Evolutionary conservation across 2,797 vertebrate genomes (phyloP).

Genomic region (Perodicticus potto): DNA sequence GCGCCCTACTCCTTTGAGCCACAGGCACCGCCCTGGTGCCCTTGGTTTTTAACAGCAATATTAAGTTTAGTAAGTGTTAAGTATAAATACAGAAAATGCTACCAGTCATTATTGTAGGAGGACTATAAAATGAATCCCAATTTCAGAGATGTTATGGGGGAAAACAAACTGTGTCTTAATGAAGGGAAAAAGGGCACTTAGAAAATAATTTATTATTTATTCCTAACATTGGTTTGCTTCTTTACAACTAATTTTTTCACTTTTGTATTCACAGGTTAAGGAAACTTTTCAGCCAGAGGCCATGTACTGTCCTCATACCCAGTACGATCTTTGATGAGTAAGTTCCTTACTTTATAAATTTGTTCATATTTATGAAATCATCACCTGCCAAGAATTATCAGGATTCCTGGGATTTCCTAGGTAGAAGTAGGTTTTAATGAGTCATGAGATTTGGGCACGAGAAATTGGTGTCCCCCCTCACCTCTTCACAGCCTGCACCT

Average conservation of each 20-base stretch:
- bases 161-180: neutral
- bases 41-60: neutral
- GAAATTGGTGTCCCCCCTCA: constrained; percentile 30
- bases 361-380: neutral
- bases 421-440: neutral
- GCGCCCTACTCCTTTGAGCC: too few species aligned
- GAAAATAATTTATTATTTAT: neutral
- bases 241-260: constrained; percentile 13
- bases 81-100: neutral
- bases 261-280: neutral
- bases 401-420: neutral
- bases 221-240: neutral
- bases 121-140: neutral
- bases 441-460: rapidly evolving
- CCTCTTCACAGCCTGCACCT: constrained; percentile 85
- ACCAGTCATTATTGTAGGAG: neutral
- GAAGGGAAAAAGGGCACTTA: neutral
- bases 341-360: neutral
- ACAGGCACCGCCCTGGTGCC: neutral
- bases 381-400: neutral
- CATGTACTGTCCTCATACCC: neutral
- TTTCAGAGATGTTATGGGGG: neutral
- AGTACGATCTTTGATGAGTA: neutral
- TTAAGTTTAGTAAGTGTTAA: neutral
- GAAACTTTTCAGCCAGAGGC: neutral